Evolutionary conservation across 2,888 invertebrate species (phyloP).

Genomic region (Teleiodes luculella): DNA sequence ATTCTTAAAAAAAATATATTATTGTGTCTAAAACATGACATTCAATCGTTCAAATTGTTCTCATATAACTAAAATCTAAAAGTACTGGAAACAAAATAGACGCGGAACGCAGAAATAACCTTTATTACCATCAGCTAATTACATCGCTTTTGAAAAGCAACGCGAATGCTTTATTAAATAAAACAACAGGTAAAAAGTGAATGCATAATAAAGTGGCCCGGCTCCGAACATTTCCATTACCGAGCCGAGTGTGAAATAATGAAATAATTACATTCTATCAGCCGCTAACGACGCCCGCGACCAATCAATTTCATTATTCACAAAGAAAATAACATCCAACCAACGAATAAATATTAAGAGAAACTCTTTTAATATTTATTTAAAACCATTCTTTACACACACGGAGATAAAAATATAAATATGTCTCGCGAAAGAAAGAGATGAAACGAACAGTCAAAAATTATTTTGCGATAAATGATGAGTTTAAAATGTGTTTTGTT

Average conservation of each 20-base stretch:
- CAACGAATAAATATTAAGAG: constrained; percentile 40
- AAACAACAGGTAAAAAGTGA: constrained; percentile 14
- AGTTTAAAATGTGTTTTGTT: constrained; percentile 29
- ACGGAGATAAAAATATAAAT: constrained; percentile 23
- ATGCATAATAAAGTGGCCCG: constrained; percentile 20
- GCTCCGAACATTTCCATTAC: constrained; percentile 37
- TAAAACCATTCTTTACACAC: constrained; percentile 37
- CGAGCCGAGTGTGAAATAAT: constrained; percentile 44
- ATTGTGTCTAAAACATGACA: no score
- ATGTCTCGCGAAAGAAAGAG: constrained; percentile 36
- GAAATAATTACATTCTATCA: constrained; percentile 46
- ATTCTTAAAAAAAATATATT: no score
- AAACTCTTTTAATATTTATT: constrained; percentile 45
- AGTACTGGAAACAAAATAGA: no score
- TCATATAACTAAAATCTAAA: no score
- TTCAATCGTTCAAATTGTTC: no score
- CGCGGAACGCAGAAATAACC: neutral
- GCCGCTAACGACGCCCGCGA: constrained; percentile 34
- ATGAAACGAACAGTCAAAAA: constrained; percentile 31
- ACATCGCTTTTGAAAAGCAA: constrained; percentile 11
- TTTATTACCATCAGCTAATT: constrained; percentile 9
- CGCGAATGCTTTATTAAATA: constrained; percentile 15
- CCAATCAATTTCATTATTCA: constrained; percentile 40
- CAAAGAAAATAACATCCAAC: constrained; percentile 40
- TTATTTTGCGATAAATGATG: constrained; percentile 29